Conservation (phyloP, 2,888 invertebrate species). For the Acholoe squamosa region DNA sequence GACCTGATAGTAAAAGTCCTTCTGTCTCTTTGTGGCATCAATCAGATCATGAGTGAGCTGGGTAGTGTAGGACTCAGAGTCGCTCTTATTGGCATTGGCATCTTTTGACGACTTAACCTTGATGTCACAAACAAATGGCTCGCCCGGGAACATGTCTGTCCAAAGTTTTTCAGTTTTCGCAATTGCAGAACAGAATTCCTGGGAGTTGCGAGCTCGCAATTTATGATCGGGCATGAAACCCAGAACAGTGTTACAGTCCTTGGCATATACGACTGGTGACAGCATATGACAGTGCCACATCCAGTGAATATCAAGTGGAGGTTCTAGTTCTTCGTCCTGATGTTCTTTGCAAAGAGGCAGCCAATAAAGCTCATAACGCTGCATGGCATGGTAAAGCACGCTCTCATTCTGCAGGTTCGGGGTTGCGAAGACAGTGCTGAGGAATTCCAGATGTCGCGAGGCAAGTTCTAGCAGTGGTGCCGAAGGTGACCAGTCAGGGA, state of each 20-base stretch:
- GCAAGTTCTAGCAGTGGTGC: neutral
- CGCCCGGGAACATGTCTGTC: slow-evolving; percentile 75
- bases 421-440: neutral
- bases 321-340: slow-evolving; percentile 77
- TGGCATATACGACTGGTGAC: slow-evolving; percentile 77
- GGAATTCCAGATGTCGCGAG: slow-evolving; percentile 6
- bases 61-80: neutral
- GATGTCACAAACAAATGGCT: slow-evolving; percentile 56
- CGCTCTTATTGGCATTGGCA: neutral
- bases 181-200: slow-evolving; percentile 75
- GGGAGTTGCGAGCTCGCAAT: slow-evolving; percentile 76
- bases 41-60: slow-evolving; percentile 42
- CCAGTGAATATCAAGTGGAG: slow-evolving; percentile 85
- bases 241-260: slow-evolving; percentile 76
- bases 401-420: neutral
- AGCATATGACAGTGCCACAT: slow-evolving; percentile 84
- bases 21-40: neutral
- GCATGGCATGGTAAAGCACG: neutral
- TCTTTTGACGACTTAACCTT: neutral
- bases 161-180: slow-evolving; percentile 75
- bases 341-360: slow-evolving; percentile 83
- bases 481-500: slow-evolving; percentile 22
- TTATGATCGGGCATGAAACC: slow-evolving; percentile 82
- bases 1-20: slow-evolving; percentile 69
- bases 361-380: slow-evolving; percentile 83